phyloP scores from a whole-genome alignment of 53 echinoderm and acorn worm species.

The Echinarachnius parma region DNA sequence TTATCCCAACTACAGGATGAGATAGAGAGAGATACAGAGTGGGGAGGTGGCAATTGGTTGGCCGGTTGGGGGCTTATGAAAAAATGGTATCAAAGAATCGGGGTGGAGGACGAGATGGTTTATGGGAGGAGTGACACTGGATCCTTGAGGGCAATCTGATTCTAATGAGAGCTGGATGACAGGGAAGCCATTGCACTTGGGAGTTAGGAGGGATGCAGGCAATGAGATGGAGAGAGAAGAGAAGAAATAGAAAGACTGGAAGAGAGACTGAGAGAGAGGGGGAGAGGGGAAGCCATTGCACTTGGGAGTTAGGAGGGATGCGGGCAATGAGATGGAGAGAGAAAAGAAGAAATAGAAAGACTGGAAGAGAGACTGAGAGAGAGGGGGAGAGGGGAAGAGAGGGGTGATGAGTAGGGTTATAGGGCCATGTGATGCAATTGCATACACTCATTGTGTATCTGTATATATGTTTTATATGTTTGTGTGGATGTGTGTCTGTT shows the following conservation, averaged over 20 bases:
- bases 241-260: neutral
- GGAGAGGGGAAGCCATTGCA: neutral
- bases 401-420: neutral
- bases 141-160: constrained; percentile 43
- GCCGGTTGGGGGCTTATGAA: constrained; percentile 16
- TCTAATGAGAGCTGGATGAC: constrained; percentile 43
- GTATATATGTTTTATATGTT: no score
- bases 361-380: constrained; percentile 6
- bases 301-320: neutral
- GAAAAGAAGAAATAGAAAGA: neutral
- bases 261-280: neutral
- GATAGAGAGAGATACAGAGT: no score
- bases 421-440: no score
- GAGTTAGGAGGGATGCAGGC: neutral
- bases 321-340: neutral
- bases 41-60: constrained; percentile 4
- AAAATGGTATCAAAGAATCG: constrained; percentile 14
- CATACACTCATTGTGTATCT: no score
- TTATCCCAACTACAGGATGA: no score
- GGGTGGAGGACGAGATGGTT: neutral
- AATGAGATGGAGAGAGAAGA: neutral
- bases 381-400: neutral
- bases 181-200: constrained; percentile 28
- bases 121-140: constrained; percentile 16
- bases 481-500: no score